Evolutionary conservation across 2,797 vertebrate species (phyloP), one percentile per base, ranked within the genome.

Genomic region (Anguilla anguilla): DNA sequence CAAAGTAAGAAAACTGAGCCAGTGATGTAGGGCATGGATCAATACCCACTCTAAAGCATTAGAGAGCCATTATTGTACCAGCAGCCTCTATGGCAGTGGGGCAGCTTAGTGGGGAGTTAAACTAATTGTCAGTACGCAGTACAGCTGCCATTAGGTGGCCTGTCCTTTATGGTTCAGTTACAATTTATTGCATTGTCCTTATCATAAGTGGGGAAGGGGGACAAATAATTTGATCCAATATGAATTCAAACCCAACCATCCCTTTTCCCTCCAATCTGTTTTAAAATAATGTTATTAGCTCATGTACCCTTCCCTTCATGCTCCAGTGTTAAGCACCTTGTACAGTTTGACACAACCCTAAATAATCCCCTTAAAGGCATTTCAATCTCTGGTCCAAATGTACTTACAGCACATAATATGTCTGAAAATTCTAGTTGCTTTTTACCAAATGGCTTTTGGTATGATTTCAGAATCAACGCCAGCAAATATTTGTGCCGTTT

Each of bases 1-100:
- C 77, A 81, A 81, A 25, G 77, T 46, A 22, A 77, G 72, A 81
- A 43, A 49, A 81, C 9, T 81, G 43, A 43, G 39, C 43, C 35
- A 9, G 77, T 81, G 15, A 81, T 81, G 15, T 46, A 25, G 15
- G 43, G 43, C 17, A 22, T 46, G 77, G 77, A 81, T 81, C 77
- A 81, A 81, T 81, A 46, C 19, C 43, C 77, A 81, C 35, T 81
- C 77, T 81, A 25, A 81, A 46, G 77, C 77, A 81, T 81, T 81
- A 81, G 77, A 46, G 19, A 22, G 39, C 77, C 77, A 81, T 81
- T 81, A 81, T 39, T 46, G 17, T 25, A 1, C 7, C 77, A 22
- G 77, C 83, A 57, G 49, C 83, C n/a, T 55, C 83, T 7, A 15
- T 28, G 53, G 22, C 49, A 15, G 43, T 46, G 11, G 22, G 83